phyloP scores from a whole-genome alignment of 1,140 invertebrate genomes.

The Palaemon carinicauda region DNA sequence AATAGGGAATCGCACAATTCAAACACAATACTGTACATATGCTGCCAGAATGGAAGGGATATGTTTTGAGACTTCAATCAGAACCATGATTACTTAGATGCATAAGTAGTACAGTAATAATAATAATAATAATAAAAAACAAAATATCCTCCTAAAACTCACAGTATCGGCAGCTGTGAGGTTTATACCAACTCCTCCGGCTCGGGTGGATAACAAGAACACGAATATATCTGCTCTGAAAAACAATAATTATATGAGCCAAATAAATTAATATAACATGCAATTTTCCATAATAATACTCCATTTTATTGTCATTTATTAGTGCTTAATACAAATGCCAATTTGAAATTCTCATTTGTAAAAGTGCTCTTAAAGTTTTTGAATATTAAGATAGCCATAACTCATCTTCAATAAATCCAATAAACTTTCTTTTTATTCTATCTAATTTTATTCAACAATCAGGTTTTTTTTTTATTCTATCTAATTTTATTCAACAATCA shows the following conservation, averaged over 20 bases:
- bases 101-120: too few species aligned
- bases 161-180: slow-evolving; percentile 98
- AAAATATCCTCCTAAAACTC: slow-evolving; percentile 59
- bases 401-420: too few species aligned
- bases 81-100: too few species aligned
- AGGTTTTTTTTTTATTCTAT: too few species aligned
- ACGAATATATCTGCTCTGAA: slow-evolving; percentile 89
- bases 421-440: background rate
- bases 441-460: background rate
- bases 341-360: too few species aligned
- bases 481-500: background rate
- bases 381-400: background rate
- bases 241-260: background rate
- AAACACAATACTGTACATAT: too few species aligned
- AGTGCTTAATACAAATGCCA: too few species aligned
- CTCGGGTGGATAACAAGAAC: slow-evolving; percentile 94
- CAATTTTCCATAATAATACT: background rate
- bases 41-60: too few species aligned
- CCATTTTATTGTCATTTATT: background rate
- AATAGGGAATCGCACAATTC: too few species aligned
- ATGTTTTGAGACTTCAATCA: too few species aligned
- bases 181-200: slow-evolving; percentile 97
- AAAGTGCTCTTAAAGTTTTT: too few species aligned
- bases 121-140: too few species aligned
- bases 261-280: slow-evolving; percentile 13